A percentile compares a stretch with the other conserved stretches of the same genome.
Evolutionary conservation across 2,797 vertebrate species (phyloP).

Genomic region (Thaleichthys pacificus): DNA sequence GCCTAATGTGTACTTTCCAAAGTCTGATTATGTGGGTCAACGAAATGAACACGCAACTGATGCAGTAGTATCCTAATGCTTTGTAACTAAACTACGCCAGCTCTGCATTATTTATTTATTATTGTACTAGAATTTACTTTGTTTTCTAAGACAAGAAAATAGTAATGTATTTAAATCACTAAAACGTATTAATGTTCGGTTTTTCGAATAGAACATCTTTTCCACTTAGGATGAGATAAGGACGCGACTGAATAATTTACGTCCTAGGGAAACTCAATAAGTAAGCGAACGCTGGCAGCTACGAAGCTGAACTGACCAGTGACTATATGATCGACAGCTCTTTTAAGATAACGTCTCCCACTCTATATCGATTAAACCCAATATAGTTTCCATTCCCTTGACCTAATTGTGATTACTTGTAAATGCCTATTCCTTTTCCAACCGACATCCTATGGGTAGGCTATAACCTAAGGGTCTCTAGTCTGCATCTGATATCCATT

Average conservation of each 20-base stretch:
- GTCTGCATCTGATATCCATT: conserved; percentile 10
- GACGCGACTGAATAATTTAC: conserved; percentile 76
- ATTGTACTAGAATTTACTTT: too few species aligned
- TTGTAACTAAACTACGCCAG: too few species aligned
- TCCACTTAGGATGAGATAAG: conserved; percentile 71
- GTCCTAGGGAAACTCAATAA: conserved; percentile 68
- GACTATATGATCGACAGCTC: neutral
- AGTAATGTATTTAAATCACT: neutral
- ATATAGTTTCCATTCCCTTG: neutral
- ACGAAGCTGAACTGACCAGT: conserved; percentile 24
- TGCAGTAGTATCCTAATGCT: too few species aligned
- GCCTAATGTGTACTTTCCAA: neutral
- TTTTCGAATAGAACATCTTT: conserved; percentile 30
- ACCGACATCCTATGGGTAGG: too few species aligned
- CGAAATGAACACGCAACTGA: too few species aligned
- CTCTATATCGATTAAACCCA: too few species aligned
- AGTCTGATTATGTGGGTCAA: too few species aligned
- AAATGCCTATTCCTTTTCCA: too few species aligned
- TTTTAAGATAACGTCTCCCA: too few species aligned
- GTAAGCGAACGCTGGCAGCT: conserved; percentile 46
- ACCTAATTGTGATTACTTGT: neutral
- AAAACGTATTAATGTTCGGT: neutral
- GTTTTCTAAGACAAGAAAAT: too few species aligned
- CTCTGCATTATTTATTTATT: too few species aligned
- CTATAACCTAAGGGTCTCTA: neutral